These are phyloP conservation scores for Ypsolopha sequella DNA, from an alignment of 2,888 invertebrate genomes.

Conservation along the genomic window DNA sequence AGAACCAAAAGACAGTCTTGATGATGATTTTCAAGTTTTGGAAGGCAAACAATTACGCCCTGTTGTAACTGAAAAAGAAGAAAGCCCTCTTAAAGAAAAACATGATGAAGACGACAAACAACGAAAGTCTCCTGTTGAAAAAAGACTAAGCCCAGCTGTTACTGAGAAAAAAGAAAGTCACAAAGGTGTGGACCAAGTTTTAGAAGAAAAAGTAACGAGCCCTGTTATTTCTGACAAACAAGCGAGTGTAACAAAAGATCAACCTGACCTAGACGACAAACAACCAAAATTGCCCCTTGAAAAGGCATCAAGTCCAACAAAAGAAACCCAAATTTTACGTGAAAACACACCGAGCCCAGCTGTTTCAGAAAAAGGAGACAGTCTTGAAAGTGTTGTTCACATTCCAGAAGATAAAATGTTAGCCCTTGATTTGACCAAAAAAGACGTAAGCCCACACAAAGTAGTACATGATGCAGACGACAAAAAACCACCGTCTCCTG, in stretches of 20 bases:
- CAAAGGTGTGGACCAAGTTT: not conserved
- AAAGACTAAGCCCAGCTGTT: not conserved
- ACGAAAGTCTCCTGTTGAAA: not conserved
- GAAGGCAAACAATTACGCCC: not conserved
- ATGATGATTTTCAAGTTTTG: not conserved
- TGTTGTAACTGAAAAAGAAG: not conserved
- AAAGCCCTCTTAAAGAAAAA: not conserved
- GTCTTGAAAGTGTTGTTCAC: slow-evolving; percentile 25
- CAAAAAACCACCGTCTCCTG: too few species aligned
- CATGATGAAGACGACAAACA: not conserved
- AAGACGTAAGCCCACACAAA: not conserved
- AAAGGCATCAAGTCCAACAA: slow-evolving; percentile 34
- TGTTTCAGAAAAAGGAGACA: slow-evolving; percentile 7
- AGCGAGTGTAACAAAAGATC: not conserved
- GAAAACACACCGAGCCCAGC: not conserved
- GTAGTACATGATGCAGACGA: not conserved
- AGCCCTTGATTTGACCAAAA: not conserved
- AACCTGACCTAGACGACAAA: not conserved
- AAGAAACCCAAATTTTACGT: slow-evolving; percentile 17
- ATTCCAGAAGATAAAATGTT: slow-evolving; percentile 7
- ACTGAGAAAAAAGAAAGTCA: not conserved
- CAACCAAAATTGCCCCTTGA: slow-evolving; percentile 6
- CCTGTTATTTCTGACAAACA: not conserved
- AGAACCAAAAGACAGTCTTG: not conserved
- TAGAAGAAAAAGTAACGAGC: not conserved